phyloP scores from a whole-genome alignment of 2,113 vertebrate genomes.

The Pygoscelis antarcticus region DNA sequence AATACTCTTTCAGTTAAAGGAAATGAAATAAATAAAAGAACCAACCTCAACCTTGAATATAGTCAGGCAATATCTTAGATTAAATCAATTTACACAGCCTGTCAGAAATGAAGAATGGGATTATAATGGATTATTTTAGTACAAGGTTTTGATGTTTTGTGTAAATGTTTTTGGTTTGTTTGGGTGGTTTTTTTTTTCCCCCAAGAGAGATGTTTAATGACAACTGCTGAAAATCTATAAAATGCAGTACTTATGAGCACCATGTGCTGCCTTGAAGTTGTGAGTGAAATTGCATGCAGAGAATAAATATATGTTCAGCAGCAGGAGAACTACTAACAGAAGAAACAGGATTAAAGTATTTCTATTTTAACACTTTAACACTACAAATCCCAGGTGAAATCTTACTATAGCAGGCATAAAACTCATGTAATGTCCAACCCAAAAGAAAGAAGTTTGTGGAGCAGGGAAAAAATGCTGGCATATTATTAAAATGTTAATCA shows the following conservation, averaged over 20 bases:
- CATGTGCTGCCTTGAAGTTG: slow-evolving; percentile 1
- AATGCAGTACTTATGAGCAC: slow-evolving; percentile 10
- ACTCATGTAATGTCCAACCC: not conserved
- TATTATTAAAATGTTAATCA: not conserved
- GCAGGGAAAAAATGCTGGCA: not conserved
- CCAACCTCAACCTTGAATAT: not conserved
- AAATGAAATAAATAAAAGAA: slow-evolving; percentile 9
- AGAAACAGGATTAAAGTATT: not conserved
- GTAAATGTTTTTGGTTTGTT: not conserved
- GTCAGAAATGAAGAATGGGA: not conserved
- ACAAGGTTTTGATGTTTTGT: not conserved
- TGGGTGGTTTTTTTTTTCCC: not conserved
- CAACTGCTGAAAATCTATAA: slow-evolving; percentile 13
- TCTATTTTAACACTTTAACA: not conserved
- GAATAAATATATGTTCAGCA: not conserved
- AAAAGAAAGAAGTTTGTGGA: not conserved
- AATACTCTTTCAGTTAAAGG: not conserved
- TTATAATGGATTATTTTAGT: not conserved
- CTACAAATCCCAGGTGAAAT: not conserved
- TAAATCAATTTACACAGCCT: not conserved
- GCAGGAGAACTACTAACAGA: not conserved
- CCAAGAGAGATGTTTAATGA: not conserved
- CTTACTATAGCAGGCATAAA: not conserved
- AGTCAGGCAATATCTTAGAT: not conserved
- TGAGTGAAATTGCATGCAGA: not conserved